Percentiles rank a stretch among this genome's conserved stretches.
These are phyloP conservation scores for Dicrurus megarhynchus DNA, from an alignment of 2,113 vertebrate genomes.

Conservation along the genomic window DNA sequence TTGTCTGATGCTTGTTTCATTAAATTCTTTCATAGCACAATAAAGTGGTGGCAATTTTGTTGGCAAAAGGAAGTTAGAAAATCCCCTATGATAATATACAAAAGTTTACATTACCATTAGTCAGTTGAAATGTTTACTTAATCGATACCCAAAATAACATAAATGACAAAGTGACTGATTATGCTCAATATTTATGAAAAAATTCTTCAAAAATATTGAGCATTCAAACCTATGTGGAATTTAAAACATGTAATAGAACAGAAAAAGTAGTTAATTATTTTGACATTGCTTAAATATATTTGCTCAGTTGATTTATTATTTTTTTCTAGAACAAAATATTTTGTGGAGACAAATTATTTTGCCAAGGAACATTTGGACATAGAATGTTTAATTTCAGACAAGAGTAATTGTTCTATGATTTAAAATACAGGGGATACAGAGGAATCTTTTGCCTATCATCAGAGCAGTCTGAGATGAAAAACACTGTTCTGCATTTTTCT, in stretches of 20 bases:
- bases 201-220: background rate
- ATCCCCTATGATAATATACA: rapidly evolving
- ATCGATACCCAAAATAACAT: background rate
- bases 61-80: background rate
- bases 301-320: background rate
- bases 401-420: background rate
- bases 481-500: background rate
- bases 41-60: background rate
- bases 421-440: background rate
- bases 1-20: background rate
- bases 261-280: background rate
- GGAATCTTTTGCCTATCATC: background rate
- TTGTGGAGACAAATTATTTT: background rate
- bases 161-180: background rate
- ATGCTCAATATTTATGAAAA: background rate
- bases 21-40: background rate
- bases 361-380: background rate
- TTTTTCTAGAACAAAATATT: background rate
- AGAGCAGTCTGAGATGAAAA: background rate
- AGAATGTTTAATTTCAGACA: background rate
- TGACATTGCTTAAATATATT: background rate
- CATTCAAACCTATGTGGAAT: background rate
- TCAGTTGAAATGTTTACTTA: background rate
- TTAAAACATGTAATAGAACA: background rate
- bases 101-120: background rate